Base-by-base conservation (phyloP, 2,113 vertebrate genomes). In the Onychorhynchus coronatus region DNA sequence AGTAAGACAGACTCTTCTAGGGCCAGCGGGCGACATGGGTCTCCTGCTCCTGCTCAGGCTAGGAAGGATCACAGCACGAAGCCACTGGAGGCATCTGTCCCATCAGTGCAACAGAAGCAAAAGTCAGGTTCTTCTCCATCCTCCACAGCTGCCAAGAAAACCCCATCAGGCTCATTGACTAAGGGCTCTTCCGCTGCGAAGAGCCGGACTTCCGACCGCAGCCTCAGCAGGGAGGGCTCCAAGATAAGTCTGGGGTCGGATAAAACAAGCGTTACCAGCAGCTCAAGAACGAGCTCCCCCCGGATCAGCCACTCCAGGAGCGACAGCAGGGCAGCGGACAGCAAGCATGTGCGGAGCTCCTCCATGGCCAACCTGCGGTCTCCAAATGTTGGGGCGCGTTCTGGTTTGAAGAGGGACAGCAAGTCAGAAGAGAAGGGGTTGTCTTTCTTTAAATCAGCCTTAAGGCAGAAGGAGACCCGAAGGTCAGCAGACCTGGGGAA, bases 351-450 rank as follows among this genome's bases (percentile, higher is more conserved):
- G 18, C 97, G 99, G 89, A 99, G 99, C 70, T 99, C 99, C 31
- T 99, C 99, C 11, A 98, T 99, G 98, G 99, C 99, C 25, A 99
- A 98, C 97, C 98, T 99, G 89, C 98, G 99, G 11, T 99, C 99
- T 4, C 99, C 99, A 9, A 98, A 98, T 5, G 86, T 97, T 0
- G 98, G 97, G 7, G 67, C 96, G 21, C 98, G 97, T 4, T 95
- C 98, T 5, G 98, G 98, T 22, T 86, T 99, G 74, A 99, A 98
- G 95, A 98, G 99, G 80, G 97, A 98, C 97, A 99, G 99, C 98
- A 99, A 99, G 86, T 99, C 98, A 0, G 99, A 99, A 55, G 99
- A 99, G 68, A 99, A 99, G 76, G 99, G 99, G 1, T 94, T 99
- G 93, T 99, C 99, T 18, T 99, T 99, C 97, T 99, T 99, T 95